These are phyloP conservation scores for Parasteatoda tepidariorum DNA, from an alignment of 1,140 invertebrate species.

Conservation along the genomic window DNA sequence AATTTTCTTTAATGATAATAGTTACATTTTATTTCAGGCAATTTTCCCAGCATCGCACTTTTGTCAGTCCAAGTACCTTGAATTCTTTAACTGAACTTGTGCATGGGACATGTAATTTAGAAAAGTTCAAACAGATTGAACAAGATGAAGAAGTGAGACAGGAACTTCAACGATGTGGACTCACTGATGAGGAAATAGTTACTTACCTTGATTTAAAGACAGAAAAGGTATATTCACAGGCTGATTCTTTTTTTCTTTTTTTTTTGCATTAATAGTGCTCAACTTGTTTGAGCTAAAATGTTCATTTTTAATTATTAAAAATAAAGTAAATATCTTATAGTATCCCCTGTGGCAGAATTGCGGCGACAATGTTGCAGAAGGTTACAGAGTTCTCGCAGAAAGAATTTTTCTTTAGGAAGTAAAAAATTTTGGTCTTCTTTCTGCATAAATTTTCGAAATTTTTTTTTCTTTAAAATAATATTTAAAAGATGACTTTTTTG, in stretches of 20 bases:
- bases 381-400: too few species aligned
- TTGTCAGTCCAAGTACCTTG: constrained; percentile 28
- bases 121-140: constrained; percentile 37
- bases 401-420: too few species aligned
- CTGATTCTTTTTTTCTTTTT: neutral
- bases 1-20: too few species aligned
- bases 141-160: constrained; percentile 12
- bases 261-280: neutral
- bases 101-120: constrained; percentile 1
- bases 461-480: too few species aligned
- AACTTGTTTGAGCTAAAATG: too few species aligned
- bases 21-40: constrained; percentile 42
- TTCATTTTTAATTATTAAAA: too few species aligned
- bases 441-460: too few species aligned
- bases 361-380: too few species aligned
- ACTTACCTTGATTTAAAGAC: constrained; percentile 19
- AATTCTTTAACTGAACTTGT: constrained; percentile 27
- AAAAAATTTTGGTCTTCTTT: too few species aligned
- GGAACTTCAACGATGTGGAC: constrained; percentile 52
- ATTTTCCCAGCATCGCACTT: constrained; percentile 32
- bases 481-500: too few species aligned
- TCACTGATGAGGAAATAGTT: constrained; percentile 44
- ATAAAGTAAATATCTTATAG: too few species aligned
- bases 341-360: too few species aligned
- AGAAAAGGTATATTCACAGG: constrained; percentile 13